Percentiles rank a stretch among this genome's conserved stretches.
Conservation (phyloP, 2,797 vertebrate species). For the Eulemur albifrons region DNA sequence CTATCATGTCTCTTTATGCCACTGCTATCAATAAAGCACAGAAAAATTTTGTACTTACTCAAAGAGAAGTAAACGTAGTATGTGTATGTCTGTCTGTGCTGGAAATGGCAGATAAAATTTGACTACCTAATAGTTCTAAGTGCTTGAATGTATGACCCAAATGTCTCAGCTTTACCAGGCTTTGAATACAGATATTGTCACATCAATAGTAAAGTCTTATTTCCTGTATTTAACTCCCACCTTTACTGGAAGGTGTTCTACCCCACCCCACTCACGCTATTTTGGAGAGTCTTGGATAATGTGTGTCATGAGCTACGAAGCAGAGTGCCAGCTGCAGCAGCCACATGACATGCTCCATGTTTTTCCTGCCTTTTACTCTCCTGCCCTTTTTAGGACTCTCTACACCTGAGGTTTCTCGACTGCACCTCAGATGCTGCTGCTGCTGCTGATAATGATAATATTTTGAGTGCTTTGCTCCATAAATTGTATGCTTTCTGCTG, state of each 20-base stretch:
- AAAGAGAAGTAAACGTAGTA: not conserved
- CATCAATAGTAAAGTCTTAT: not conserved
- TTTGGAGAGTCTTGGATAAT: not conserved
- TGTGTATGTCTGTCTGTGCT: not conserved
- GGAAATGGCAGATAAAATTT: not conserved
- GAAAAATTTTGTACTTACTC: not conserved
- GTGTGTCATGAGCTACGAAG: not conserved
- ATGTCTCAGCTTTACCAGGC: not conserved
- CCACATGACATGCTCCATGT: not conserved
- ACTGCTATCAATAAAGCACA: not conserved
- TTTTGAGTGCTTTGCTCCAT: not conserved
- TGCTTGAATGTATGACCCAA: not conserved
- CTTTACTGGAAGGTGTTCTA: not conserved
- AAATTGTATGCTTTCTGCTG: not conserved
- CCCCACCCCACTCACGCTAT: too few species aligned
- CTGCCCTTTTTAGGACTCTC: not conserved
- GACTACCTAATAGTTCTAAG: not conserved
- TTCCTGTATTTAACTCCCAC: not conserved
- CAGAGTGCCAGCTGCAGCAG: not conserved
- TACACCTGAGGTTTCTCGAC: not conserved
- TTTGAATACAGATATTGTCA: not conserved
- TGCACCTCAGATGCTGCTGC: too few species aligned
- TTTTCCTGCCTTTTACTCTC: not conserved
- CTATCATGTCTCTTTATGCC: not conserved
- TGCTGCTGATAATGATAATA: not conserved